Evolutionary conservation across 1,140 invertebrate genomes (phyloP), one percentile per base, ranked within the genome.

Genomic region (Geopemphigus sp.): DNA sequence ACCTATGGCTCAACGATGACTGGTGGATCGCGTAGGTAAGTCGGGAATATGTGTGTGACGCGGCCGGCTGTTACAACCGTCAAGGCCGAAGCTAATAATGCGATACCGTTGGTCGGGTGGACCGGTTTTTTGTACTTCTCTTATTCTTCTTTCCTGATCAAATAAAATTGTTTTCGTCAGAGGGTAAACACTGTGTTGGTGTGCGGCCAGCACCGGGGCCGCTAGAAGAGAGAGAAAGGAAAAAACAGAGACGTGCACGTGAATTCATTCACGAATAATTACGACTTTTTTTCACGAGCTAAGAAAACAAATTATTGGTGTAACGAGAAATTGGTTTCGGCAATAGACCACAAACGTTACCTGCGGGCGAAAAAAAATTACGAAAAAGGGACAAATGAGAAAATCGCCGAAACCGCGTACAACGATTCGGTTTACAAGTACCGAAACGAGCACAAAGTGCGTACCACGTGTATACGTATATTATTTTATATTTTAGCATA

Each of bases 31-130:
- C 32, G 72, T 76, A 76, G 72, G 56, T 59, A 76, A 22, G 22
- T 68, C 32, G 39, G 8, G 22, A 54, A 54, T 70, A 53, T 50
- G 14, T 50, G 66, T 50, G 68, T 72, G 68, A 53, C 50, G 68
- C 47, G 47, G 68, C 68, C 68, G 22, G 22, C 4, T 12, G 14
- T 39, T 12, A 50, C 47, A 19, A 29, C 68, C 12, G 24, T 24
- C 68, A 72, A 72, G 68, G 68, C 17, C 68, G 68, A 53, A 53
- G 4, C 24, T 19, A 17, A 19, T 50, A 29, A 26, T 17, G 50
- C 68, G 24, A 54, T 72, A 72, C 68, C 50, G 68, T 72, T 72
- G 17, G 68, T 54, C 50, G 24, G 47, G 24, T 19, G 68, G 68
- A 72, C 68, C 68, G 68, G 68, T 72, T 72, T 68, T 17, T 19